Conservation (phyloP, 1,140 invertebrate genomes). For the Heliconius nattereri region DNA sequence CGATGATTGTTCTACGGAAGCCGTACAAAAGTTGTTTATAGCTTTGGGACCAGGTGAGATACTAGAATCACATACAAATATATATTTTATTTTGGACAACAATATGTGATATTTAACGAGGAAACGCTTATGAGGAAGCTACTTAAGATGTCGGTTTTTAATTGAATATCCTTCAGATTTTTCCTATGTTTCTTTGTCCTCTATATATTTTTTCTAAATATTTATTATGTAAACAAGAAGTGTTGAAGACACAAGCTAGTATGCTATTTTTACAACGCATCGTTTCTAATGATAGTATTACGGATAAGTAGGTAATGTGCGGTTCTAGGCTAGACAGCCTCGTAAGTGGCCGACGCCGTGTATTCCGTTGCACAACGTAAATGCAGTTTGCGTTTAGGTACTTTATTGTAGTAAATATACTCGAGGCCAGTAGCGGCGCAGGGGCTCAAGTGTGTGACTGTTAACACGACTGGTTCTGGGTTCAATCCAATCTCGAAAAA, state of each 20-base stretch:
- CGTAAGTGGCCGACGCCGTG: constrained; percentile 55
- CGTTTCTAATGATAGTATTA: constrained; percentile 41
- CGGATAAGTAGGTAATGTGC: constrained; percentile 42
- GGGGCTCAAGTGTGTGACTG: no score
- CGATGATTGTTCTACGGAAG: constrained; percentile 83
- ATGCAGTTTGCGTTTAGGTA: constrained; percentile 38
- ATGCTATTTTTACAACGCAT: constrained; percentile 25
- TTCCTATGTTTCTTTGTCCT: neutral
- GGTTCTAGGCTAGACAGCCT: constrained; percentile 45
- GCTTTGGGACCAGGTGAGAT: constrained; percentile 81
- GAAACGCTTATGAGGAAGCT: no score
- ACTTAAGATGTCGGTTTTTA: no score
- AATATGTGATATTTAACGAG: neutral
- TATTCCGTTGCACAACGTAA: constrained; percentile 61
- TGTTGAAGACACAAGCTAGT: neutral
- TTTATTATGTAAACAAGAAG: neutral
- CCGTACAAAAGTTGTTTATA: constrained; percentile 84
- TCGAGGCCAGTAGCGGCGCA: no score
- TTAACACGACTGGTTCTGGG: no score
- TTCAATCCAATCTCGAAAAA: no score
- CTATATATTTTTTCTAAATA: neutral
- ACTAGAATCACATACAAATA: neutral
- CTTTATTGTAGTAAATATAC: neutral
- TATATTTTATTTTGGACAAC: neutral
- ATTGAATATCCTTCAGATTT: no score